Evolutionary conservation across 2,888 invertebrate genomes (phyloP).

Genomic region (Helicoverpa assulta): DNA sequence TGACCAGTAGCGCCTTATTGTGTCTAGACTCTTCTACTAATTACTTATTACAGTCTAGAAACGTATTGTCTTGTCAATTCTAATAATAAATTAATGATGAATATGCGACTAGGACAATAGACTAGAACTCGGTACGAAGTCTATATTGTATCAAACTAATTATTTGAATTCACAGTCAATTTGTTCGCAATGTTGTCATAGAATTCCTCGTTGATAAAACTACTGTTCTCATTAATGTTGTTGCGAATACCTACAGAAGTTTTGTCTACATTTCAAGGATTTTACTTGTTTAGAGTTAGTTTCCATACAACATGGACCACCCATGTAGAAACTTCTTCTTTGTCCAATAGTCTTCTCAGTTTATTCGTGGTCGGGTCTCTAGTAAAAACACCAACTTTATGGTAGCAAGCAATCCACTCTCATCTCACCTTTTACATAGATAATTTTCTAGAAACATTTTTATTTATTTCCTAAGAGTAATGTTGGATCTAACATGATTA

Average conservation of each 20-base stretch:
- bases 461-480: slow-evolving; percentile 20
- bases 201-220: slow-evolving; percentile 6
- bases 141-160: slow-evolving; percentile 14
- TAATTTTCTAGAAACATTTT: no score
- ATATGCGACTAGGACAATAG: slow-evolving; percentile 30
- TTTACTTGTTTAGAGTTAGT: background rate
- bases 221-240: slow-evolving; percentile 1
- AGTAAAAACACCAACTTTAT: no score
- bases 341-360: no score
- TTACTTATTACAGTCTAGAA: slow-evolving; percentile 27
- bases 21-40: slow-evolving; percentile 14
- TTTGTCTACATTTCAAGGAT: background rate
- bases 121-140: slow-evolving; percentile 23
- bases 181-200: slow-evolving; percentile 14
- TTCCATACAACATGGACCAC: no score
- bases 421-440: no score
- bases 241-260: background rate
- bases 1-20: background rate
- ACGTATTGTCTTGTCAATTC: slow-evolving; percentile 36
- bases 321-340: no score
- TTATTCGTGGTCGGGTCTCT: no score
- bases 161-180: slow-evolving; percentile 34
- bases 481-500: slow-evolving; percentile 23
- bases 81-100: slow-evolving; percentile 40
- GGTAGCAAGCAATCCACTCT: no score